A percentile compares a stretch with the other conserved stretches of the same genome.
Evolutionary conservation across 2,113 vertebrate species (phyloP).

Genomic region (Triplophysa tibetana): DNA sequence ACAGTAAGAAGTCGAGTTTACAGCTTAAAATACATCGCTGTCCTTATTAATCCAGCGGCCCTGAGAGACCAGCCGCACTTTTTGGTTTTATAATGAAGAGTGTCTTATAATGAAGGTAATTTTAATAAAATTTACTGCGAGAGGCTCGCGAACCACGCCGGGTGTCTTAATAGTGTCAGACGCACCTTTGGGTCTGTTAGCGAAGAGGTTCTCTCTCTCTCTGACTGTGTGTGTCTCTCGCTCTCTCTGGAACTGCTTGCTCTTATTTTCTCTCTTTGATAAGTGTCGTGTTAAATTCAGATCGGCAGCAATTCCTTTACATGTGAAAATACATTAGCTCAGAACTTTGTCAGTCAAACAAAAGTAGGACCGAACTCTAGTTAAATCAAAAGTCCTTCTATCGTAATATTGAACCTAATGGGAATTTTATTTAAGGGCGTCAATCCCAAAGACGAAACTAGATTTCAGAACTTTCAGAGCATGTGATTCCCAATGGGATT

Average conservation of each 20-base stretch:
- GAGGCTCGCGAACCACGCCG: conserved; percentile 56
- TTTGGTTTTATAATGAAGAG: conserved; percentile 81
- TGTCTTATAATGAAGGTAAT: conserved; percentile 81
- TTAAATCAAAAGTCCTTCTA: too few species aligned
- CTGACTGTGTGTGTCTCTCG: neutral
- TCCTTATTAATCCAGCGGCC: conserved; percentile 83
- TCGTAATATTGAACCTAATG: too few species aligned
- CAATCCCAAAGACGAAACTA: too few species aligned
- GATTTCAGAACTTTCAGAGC: too few species aligned
- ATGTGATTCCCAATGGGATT: too few species aligned
- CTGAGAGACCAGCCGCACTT: conserved; percentile 73
- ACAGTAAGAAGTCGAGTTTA: conserved; percentile 82
- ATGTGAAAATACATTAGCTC: conserved; percentile 13
- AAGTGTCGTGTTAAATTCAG: neutral
- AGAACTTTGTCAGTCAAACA: conserved; percentile 24
- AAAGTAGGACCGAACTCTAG: too few species aligned
- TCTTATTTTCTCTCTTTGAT: neutral
- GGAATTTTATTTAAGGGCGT: too few species aligned
- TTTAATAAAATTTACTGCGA: conserved; percentile 75
- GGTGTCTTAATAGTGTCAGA: conserved; percentile 63
- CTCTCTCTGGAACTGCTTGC: neutral
- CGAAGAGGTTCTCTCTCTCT: neutral
- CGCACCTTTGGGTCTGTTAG: conserved; percentile 59
- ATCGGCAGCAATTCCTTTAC: conserved; percentile 4
- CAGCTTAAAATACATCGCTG: conserved; percentile 84